A percentile compares a stretch with the other conserved stretches of the same genome.
Conservation (phyloP, 2,113 vertebrate genomes). For the Oreochromis spilurus region DNA sequence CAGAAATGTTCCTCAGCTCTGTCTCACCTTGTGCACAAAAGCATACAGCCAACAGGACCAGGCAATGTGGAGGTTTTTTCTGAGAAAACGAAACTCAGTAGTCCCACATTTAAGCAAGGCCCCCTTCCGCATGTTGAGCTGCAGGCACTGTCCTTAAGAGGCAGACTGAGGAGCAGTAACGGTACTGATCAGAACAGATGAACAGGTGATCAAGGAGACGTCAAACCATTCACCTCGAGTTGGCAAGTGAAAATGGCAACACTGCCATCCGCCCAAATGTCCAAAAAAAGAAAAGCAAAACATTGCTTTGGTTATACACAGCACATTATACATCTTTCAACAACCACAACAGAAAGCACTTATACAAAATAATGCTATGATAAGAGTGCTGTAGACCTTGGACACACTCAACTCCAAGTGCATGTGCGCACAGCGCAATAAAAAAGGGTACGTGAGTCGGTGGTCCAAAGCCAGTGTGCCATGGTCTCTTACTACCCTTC, state of each 20-base stretch:
- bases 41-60: conserved; percentile 45
- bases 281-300: conserved; percentile 23
- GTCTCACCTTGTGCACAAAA: neutral
- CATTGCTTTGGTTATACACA: conserved; percentile 66
- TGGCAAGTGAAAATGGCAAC: conserved; percentile 46
- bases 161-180: conserved; percentile 8
- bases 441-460: conserved; percentile 68
- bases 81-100: neutral
- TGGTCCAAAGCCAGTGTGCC: conserved; percentile 53
- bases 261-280: conserved; percentile 7
- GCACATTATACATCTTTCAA: conserved; percentile 40
- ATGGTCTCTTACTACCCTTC: conserved; percentile 59
- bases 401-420: conserved; percentile 68
- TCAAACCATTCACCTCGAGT: conserved; percentile 5
- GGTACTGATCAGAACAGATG: conserved; percentile 29
- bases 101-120: neutral
- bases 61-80: neutral
- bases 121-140: conserved; percentile 66
- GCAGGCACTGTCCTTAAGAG: neutral
- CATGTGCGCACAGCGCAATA: conserved; percentile 77
- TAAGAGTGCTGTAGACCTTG: conserved; percentile 52
- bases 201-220: neutral
- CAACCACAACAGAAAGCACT: conserved; percentile 50
- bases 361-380: conserved; percentile 63
- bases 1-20: conserved; percentile 7